Evolutionary conservation across 2,888 invertebrate genomes (phyloP), one percentile per base, ranked within the genome.

Genomic region (Metellina segmentata): DNA sequence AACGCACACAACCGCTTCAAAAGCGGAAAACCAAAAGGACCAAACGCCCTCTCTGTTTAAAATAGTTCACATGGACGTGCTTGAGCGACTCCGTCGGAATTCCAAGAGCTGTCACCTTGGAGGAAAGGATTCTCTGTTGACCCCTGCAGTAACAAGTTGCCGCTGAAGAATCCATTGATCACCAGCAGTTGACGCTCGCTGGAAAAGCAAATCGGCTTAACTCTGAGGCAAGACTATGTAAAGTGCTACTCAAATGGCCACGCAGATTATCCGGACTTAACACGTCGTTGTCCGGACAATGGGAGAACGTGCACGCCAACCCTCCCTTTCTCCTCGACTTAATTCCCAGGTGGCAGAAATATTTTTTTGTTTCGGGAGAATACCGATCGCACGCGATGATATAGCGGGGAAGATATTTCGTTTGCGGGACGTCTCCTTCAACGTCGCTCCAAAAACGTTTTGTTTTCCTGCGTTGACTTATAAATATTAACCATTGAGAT

Each of bases 201-300:
- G 13, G 48, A 61, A 61, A 34, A 51, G 77, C 78, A 72, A 87
- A 87, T 87, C 87, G 87, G 79, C 87, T 87, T 79, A 81, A 71
- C 87, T 79, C 11, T 52, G 74, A 19, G 72, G 81, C 16, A 53
- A 81, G 74, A 61, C 13, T 34, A 34, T 34, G 34, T 34, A 34
- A 34, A 34, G 34, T 34, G 34, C 34, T 53, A 48, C 53, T 72
- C 79, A 81, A 74, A 79, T 86, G 79, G 49, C 77, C 20, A 11
- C 19, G 20, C 87, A 81, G 81, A 81, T 88, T 81, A 86, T 34
- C 61, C 86, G n/a, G 86, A 86, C 78, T 86, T 86, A 88, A 74
- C 81, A 88, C 88, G 74, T 81, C 74, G 88, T 88, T 81, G 81
- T 74, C 81, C 81, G 88, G 88, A 88, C 88, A 88, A 88, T 88